phyloP scores from a whole-genome alignment of 2,888 invertebrate genomes.

The Tenthredo notha region DNA sequence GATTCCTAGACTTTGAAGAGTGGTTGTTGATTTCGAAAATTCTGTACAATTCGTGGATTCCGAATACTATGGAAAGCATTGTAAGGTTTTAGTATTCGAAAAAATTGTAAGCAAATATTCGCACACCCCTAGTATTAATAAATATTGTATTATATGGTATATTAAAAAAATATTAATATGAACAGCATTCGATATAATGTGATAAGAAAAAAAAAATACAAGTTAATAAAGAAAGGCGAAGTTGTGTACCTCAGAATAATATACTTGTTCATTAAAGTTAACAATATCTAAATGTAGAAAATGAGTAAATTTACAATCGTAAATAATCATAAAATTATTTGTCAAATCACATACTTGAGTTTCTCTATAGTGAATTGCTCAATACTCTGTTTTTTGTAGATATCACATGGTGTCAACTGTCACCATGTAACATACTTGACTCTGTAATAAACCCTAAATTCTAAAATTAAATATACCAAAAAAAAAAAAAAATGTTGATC shows the following conservation, averaged over 20 bases:
- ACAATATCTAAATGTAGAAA: not conserved
- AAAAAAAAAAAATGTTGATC: slow-evolving; percentile 17
- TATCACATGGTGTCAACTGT: slow-evolving; percentile 11
- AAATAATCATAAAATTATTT: slow-evolving; percentile 30
- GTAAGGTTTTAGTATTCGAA: slow-evolving; percentile 36
- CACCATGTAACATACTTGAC: not conserved
- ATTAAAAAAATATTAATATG: not conserved
- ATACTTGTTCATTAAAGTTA: not conserved
- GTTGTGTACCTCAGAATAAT: slow-evolving; percentile 24
- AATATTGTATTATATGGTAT: not conserved
- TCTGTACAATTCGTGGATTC: slow-evolving; percentile 1
- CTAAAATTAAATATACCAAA: not conserved
- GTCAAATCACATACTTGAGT: slow-evolving; percentile 12
- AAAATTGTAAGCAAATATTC: slow-evolving; percentile 44
- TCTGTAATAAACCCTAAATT: slow-evolving; percentile 1
- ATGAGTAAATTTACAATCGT: slow-evolving; percentile 8
- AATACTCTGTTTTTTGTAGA: not conserved
- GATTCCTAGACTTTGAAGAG: not conserved
- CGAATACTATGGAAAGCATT: slow-evolving; percentile 4
- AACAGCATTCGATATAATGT: not conserved
- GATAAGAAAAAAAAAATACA: not conserved
- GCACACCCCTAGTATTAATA: slow-evolving; percentile 45
- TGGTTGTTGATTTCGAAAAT: not conserved
- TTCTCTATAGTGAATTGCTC: not conserved
- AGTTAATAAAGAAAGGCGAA: not conserved